phyloP scores from a whole-genome alignment of 2,888 invertebrate genomes.

The Apocheima hispidaria region DNA sequence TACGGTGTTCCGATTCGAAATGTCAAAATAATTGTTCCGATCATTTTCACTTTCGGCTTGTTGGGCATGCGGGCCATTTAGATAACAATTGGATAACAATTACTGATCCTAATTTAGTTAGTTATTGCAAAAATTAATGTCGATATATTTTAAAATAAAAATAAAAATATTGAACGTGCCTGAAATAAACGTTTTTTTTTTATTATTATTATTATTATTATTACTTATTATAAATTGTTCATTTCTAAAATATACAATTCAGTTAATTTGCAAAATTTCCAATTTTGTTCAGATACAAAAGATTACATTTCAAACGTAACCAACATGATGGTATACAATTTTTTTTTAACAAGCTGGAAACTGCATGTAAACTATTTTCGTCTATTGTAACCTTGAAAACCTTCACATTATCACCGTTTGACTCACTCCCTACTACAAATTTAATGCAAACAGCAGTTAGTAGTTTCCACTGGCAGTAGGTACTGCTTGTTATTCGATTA shows the following conservation, averaged over 20 bases:
- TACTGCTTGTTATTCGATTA: slow-evolving; percentile 37
- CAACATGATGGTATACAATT: not conserved
- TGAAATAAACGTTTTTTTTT: too few relatives aligned
- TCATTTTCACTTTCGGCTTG: slow-evolving; percentile 40
- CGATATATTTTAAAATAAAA: too few relatives aligned
- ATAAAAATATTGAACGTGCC: too few relatives aligned
- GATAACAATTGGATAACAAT: slow-evolving; percentile 16
- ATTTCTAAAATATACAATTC: too few relatives aligned
- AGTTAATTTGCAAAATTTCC: too few relatives aligned
- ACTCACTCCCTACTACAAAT: not conserved
- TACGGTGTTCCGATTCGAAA: slow-evolving; percentile 33
- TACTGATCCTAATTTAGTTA: not conserved
- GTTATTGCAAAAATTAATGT: not conserved
- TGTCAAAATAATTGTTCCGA: slow-evolving; percentile 37
- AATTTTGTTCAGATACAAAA: too few relatives aligned
- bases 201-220: too few relatives aligned
- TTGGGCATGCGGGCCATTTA: slow-evolving; percentile 43
- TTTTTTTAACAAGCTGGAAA: not conserved
- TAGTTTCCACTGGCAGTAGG: slow-evolving; percentile 16
- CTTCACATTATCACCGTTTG: not conserved
- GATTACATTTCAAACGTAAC: too few relatives aligned
- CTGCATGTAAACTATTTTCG: not conserved
- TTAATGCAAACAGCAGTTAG: too few relatives aligned
- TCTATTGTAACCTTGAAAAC: not conserved
- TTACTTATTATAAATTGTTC: too few relatives aligned